Evolutionary conservation across 2,113 vertebrate species (phyloP).

Genomic region (Hyperoodon ampullatus): DNA sequence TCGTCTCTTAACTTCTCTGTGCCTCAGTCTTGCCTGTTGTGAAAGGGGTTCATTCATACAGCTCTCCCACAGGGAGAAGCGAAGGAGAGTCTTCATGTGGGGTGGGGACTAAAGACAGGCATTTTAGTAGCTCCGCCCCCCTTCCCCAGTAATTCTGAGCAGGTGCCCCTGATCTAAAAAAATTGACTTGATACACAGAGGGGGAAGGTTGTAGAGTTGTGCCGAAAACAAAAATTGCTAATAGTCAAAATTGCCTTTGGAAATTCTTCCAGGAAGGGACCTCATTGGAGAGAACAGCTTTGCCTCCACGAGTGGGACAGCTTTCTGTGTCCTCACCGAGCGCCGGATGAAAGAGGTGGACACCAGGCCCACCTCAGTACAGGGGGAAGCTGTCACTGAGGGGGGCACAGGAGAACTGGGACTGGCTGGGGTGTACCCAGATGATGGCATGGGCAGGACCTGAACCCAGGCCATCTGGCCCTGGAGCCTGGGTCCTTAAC

Average conservation of each 20-base stretch:
- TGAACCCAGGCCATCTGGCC: background rate
- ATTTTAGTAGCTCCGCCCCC: background rate
- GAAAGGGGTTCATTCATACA: background rate
- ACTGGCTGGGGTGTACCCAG: background rate
- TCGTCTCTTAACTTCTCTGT: background rate
- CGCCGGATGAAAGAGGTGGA: background rate
- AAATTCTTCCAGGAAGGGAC: background rate
- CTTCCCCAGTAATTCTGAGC: background rate
- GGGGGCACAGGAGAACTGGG: background rate
- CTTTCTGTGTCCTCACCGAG: background rate
- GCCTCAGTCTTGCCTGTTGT: background rate
- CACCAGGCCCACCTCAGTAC: rapidly evolving
- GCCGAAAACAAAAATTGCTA: background rate
- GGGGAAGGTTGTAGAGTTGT: background rate
- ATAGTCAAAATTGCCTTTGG: background rate
- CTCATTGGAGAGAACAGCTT: background rate
- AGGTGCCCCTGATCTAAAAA: background rate
- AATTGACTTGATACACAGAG: background rate
- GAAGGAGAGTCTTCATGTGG: no score
- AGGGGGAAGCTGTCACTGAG: rapidly evolving
- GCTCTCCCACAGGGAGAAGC: background rate
- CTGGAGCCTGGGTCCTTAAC: background rate
- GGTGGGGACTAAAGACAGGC: no score
- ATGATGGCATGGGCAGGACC: background rate
- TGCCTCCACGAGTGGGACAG: background rate